Conservation (phyloP, 2,113 vertebrate genomes). For the Ia io region DNA sequence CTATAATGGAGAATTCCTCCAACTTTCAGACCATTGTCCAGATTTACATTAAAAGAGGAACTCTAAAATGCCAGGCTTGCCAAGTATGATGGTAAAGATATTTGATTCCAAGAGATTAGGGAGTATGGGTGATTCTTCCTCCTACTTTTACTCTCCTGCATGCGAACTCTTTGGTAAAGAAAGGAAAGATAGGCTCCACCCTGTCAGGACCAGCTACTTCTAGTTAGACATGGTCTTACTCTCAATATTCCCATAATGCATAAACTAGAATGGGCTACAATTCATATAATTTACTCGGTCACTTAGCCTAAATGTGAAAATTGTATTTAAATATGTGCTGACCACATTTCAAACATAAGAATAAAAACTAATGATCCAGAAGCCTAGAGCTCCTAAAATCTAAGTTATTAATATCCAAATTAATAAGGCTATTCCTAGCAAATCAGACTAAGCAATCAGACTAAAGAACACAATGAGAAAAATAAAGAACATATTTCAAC, state of each 20-base stretch:
- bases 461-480: not conserved
- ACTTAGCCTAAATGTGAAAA: slow-evolving; percentile 40
- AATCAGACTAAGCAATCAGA: not conserved
- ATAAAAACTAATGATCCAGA: slow-evolving; percentile 18
- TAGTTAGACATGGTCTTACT: not conserved
- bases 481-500: slow-evolving; percentile 3
- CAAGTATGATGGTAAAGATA: not conserved
- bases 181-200: not conserved
- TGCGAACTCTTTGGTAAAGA: not conserved
- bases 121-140: not conserved
- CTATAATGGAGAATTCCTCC: not conserved
- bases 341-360: slow-evolving; percentile 23
- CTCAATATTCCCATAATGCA: not conserved
- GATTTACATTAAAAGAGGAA: not conserved
- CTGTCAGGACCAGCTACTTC: not conserved
- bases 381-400: not conserved
- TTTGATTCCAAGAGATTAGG: not conserved
- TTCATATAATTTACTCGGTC: not conserved
- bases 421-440: not conserved
- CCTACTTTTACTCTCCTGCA: not conserved
- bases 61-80: not conserved
- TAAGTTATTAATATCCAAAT: slow-evolving; percentile 29
- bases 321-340: slow-evolving; percentile 5
- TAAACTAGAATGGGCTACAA: not conserved
- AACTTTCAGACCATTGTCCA: not conserved